phyloP scores from a whole-genome alignment of 2,888 invertebrate species.

The Ornithoptera priamus region DNA sequence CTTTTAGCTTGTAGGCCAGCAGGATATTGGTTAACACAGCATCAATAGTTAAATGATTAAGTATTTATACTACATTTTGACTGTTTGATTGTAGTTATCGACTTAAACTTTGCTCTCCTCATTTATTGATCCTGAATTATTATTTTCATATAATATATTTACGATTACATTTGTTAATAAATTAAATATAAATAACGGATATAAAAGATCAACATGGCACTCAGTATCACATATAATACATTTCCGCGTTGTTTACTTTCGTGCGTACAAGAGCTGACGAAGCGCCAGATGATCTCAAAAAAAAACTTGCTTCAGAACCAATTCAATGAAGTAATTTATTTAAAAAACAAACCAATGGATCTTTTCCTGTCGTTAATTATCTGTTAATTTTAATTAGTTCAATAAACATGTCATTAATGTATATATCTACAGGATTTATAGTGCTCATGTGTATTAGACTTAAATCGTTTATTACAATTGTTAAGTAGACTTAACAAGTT shows the following conservation, averaged over 20 bases:
- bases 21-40: neutral
- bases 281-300: neutral
- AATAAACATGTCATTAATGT: no score
- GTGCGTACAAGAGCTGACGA: constrained; percentile 1
- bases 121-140: neutral
- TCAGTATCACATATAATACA: neutral
- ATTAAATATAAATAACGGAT: neutral
- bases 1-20: neutral
- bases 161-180: neutral
- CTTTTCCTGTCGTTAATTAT: neutral
- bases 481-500: no score
- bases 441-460: no score
- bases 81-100: no score
- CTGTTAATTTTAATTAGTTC: neutral
- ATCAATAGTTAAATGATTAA: neutral
- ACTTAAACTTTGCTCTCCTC: no score
- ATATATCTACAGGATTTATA: no score
- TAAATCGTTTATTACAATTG: no score
- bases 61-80: neutral
- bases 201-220: neutral
- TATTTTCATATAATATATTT: neutral
- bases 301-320: neutral
- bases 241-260: constrained; percentile 11
- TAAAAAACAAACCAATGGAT: neutral
- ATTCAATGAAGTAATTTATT: neutral